Percentiles rank a stretch among this genome's conserved stretches.
Conservation (phyloP, 2,797 vertebrate genomes). For the Gymnocypris eckloni region DNA sequence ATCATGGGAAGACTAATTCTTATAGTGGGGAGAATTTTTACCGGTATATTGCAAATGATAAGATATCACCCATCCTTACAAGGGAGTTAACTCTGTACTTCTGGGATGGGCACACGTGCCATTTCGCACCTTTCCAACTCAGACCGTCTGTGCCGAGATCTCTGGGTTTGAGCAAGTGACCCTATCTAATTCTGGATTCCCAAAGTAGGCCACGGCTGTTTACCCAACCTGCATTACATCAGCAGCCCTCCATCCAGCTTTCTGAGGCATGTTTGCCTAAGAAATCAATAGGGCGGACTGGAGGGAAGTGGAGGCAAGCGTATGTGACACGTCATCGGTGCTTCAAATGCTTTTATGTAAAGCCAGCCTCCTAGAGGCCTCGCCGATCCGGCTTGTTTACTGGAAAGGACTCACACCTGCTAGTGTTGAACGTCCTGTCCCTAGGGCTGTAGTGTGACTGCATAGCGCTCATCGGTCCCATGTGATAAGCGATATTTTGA, state of each 20-base stretch:
- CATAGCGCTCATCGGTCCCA: not conserved
- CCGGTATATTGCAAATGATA: not conserved
- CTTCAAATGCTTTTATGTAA: constrained; percentile 29
- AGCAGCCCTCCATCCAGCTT: constrained; percentile 31
- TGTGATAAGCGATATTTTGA: constrained; percentile 29
- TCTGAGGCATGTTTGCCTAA: constrained; percentile 25
- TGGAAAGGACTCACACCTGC: constrained; percentile 30
- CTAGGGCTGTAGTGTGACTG: constrained; percentile 33
- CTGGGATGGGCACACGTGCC: not conserved
- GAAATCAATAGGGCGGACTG: constrained; percentile 45
- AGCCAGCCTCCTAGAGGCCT: constrained; percentile 12
- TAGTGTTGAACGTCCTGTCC: constrained; percentile 19
- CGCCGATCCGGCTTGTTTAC: constrained; percentile 7
- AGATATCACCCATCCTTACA: too few relatives aligned
- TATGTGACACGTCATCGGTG: not conserved
- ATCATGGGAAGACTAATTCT: too few relatives aligned
- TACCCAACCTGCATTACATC: constrained; percentile 47
- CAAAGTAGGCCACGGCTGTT: constrained; percentile 54
- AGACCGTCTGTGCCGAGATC: not conserved
- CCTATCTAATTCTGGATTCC: constrained; percentile 34
- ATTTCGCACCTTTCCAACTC: constrained; percentile 4
- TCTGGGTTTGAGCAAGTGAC: not conserved
- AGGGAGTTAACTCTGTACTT: too few relatives aligned
- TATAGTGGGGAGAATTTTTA: not conserved
- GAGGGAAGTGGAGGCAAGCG: constrained; percentile 14